Conservation (phyloP, 2,888 invertebrate species). For the Scelioninae gen. 1 region DNA sequence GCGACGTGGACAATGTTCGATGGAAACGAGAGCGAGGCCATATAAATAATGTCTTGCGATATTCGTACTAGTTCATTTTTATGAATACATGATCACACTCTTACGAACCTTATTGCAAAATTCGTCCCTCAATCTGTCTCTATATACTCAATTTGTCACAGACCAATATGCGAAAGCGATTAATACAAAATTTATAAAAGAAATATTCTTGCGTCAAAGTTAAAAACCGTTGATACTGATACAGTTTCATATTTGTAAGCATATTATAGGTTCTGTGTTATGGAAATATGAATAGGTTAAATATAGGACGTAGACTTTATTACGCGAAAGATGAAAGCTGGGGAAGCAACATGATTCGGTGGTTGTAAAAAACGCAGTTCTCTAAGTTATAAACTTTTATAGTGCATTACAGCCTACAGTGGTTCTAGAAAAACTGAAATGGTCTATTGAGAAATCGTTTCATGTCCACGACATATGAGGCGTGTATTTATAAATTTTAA, state of each 20-base stretch:
- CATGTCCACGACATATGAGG: conserved; percentile 11
- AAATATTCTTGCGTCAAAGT: conserved; percentile 14
- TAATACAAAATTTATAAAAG: conserved; percentile 1
- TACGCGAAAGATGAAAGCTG: conserved; percentile 44
- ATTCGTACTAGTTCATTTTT: conserved; percentile 52
- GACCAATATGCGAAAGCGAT: neutral
- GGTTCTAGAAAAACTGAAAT: conserved; percentile 43
- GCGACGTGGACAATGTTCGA: conserved; percentile 49
- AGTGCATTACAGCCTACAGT: conserved; percentile 42
- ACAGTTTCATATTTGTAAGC: conserved; percentile 10
- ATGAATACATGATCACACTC: conserved; percentile 20
- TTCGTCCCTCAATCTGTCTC: conserved; percentile 5
- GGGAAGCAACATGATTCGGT: conserved; percentile 38
- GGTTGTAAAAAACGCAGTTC: conserved; percentile 24
- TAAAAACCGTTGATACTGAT: conserved; percentile 27
- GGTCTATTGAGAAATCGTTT: conserved; percentile 11
- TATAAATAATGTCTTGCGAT: conserved; percentile 64
- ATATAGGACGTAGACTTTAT: conserved; percentile 48
- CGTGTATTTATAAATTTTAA: conserved; percentile 25
- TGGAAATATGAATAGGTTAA: conserved; percentile 62
- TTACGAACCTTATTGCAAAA: conserved; percentile 15
- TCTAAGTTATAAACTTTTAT: conserved; percentile 53
- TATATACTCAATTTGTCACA: conserved; percentile 14
- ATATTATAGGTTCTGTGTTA: conserved; percentile 10
- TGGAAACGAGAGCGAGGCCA: conserved; percentile 62